Evolutionary conservation across 1,140 invertebrate genomes (phyloP).

Genomic region (Fopius arisanus): DNA sequence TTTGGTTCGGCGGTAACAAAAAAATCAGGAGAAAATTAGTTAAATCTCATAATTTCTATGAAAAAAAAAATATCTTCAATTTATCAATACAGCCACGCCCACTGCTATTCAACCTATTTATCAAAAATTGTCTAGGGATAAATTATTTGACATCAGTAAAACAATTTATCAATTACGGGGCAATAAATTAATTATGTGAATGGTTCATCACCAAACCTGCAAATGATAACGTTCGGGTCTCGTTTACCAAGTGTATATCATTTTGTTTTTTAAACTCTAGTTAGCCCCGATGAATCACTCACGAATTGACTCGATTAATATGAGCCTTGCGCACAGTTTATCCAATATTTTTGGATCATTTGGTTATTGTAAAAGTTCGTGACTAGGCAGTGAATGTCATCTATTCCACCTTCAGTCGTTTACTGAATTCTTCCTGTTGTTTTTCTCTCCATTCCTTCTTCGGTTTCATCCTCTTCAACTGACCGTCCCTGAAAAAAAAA

Average conservation of each 20-base stretch:
- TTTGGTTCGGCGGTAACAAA: conserved; percentile 36
- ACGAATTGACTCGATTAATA: not conserved
- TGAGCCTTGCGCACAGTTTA: not conserved
- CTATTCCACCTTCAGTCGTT: conserved; percentile 82
- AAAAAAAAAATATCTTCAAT: not conserved
- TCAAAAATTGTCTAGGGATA: not conserved
- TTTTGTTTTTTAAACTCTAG: not conserved
- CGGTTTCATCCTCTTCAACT: conserved; percentile 88
- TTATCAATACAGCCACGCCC: not conserved
- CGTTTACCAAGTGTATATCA: not conserved
- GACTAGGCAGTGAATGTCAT: conserved; percentile 45
- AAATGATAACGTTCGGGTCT: not conserved
- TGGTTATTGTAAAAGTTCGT: conserved; percentile 6
- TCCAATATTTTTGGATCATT: conserved; percentile 1
- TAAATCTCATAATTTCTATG: not conserved
- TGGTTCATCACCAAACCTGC: not conserved
- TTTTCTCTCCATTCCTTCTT: conserved; percentile 94
- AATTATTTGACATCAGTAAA: not conserved
- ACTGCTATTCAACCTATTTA: not conserved
- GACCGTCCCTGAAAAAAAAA: conserved; percentile 82
- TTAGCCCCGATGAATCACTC: not conserved
- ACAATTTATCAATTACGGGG: not conserved
- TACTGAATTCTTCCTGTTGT: conserved; percentile 93
- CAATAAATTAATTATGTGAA: not conserved
- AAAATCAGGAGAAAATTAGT: not conserved